These are phyloP conservation scores for Phortica variegata DNA, from an alignment of 1,140 invertebrate species.

Conservation along the genomic window DNA sequence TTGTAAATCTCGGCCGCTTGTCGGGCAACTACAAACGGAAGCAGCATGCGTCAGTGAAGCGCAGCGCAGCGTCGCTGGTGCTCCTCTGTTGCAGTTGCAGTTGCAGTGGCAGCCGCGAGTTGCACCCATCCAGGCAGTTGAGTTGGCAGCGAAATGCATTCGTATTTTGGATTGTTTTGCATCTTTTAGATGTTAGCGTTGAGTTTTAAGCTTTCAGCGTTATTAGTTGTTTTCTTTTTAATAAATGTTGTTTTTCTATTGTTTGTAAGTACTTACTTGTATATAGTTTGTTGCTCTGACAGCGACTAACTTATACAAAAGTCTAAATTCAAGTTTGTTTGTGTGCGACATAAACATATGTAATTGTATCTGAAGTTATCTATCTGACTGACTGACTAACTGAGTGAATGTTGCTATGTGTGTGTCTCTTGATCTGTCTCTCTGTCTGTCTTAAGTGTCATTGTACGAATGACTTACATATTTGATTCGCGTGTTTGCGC, in stretches of 20 bases:
- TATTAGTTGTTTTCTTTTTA: too few species aligned
- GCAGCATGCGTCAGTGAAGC: too few species aligned
- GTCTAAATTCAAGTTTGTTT: not conserved
- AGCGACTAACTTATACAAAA: constrained; percentile 10
- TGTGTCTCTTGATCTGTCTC: constrained; percentile 15
- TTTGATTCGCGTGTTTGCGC: constrained; percentile 18
- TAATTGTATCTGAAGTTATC: not conserved
- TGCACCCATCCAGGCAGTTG: too few species aligned
- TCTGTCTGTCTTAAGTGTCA: constrained; percentile 26
- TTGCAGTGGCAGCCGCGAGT: too few species aligned
- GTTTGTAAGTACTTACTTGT: not conserved
- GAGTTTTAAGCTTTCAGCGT: too few species aligned
- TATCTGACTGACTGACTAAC: constrained; percentile 1
- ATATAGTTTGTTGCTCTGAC: not conserved
- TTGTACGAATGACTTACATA: constrained; percentile 47
- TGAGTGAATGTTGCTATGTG: not conserved
- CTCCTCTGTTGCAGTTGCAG: too few species aligned
- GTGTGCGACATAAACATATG: not conserved
- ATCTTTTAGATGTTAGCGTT: too few species aligned
- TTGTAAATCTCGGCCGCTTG: too few species aligned
- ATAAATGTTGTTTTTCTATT: not conserved
- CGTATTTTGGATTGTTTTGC: too few species aligned
- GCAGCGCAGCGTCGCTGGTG: too few species aligned
- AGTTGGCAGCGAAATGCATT: too few species aligned
- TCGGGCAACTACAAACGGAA: too few species aligned